Evolutionary conservation across 2,113 vertebrate genomes (phyloP).

Genomic region (Mastomys natalensis): DNA sequence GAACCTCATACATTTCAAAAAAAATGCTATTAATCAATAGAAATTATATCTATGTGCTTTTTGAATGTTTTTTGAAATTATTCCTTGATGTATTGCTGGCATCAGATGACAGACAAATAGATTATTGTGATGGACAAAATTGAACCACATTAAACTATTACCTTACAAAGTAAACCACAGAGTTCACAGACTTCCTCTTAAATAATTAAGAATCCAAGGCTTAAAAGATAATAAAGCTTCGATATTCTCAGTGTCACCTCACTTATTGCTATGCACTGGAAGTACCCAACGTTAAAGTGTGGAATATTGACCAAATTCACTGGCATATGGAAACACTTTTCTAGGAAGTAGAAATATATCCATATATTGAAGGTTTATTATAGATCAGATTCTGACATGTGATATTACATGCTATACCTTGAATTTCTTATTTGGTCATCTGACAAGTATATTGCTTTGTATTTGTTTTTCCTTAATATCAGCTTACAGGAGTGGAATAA

Average conservation of each 20-base stretch:
- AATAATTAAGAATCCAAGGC: not conserved
- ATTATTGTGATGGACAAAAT: not conserved
- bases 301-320: not conserved
- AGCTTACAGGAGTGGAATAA: not conserved
- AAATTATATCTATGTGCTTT: not conserved
- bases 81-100: not conserved
- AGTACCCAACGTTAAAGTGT: not conserved
- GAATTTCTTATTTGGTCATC: not conserved
- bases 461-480: not conserved
- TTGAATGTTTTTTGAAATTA: conserved; percentile 18
- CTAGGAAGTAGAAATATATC: not conserved
- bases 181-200: not conserved
- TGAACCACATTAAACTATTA: not conserved
- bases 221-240: not conserved
- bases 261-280: not conserved
- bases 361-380: conserved; percentile 17
- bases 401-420: not conserved
- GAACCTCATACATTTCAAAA: not conserved
- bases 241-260: not conserved
- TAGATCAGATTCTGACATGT: not conserved
- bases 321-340: not conserved
- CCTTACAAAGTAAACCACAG: not conserved
- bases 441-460: not conserved
- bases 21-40: not conserved
- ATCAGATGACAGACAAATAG: not conserved